Base-by-base conservation (phyloP, 1,140 invertebrate genomes). In the Drosophila trapezifrons region DNA sequence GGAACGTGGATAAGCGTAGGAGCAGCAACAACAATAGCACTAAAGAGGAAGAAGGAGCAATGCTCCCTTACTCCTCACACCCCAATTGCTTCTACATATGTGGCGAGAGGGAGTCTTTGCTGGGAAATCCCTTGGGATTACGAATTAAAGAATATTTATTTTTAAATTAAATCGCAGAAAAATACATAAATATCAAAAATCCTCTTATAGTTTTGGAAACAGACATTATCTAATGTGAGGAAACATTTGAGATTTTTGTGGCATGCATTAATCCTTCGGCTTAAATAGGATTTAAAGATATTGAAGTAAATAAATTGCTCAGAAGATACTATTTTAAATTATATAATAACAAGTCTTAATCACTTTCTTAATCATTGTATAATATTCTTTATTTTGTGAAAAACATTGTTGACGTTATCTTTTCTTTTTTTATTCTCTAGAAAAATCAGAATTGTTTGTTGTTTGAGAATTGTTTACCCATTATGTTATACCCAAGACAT, bases 1-100 rank as follows among this genome's bases (percentile, higher is more conserved):
- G 66, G 83, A 76, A 77, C 51, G 69, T 63, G 59, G 58, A 72
- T 70, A 46, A 73, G 69, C 70, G 69, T 75, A 73, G 71, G 69
- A 75, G 71, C 51, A 60, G n/a, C 72, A 47, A 70, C 45, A 72
- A 57, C 45, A 76, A 54, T n/a, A 40, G 13, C 64, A 38, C 20
- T 20, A 13, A 56, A 18, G 49, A 45, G 47, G 38, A 42, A 55
- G 74, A 56, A 47, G 54, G 42, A 73, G 56, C 22, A 59, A 35
- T 71, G 66, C 67, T 73, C 55, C 55, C 38, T 46, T 45, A 35
- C 55, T n/a, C 54, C 52, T 38, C 64, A 38, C 65, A 51, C 54
- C 57, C 52, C 20, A 71, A 71, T 38, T 32, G 46, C 4, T 13
- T 35, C 49, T 43, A n/a, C n/a, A n/a, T n/a, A 38, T 18, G 46